phyloP scores from a whole-genome alignment of 2,888 invertebrate genomes.

The Odontocolon sp. region DNA sequence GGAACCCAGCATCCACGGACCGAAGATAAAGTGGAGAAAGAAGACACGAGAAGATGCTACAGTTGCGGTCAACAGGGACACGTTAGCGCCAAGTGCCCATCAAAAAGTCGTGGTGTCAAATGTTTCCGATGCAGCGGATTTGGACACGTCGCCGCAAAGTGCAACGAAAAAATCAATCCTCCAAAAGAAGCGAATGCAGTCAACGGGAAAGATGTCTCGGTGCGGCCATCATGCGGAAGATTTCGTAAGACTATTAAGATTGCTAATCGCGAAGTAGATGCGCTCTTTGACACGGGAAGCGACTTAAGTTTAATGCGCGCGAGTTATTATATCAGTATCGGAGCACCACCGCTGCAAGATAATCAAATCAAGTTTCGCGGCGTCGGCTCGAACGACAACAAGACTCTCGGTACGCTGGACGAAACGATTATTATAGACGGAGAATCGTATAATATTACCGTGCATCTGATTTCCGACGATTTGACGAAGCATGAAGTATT shows the following conservation, averaged over 20 bases:
- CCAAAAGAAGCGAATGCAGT: background rate
- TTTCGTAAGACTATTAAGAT: slow-evolving; percentile 17
- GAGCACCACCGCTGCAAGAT: slow-evolving; percentile 34
- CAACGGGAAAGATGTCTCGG: too few relatives aligned
- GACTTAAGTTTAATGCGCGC: slow-evolving; percentile 41
- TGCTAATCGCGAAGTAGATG: slow-evolving; percentile 17
- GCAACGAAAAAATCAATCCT: slow-evolving; percentile 17
- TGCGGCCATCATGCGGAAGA: slow-evolving; percentile 2
- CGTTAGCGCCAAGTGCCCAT: slow-evolving; percentile 34
- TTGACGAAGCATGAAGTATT: slow-evolving; percentile 12
- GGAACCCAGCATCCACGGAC: background rate
- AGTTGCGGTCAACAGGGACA: slow-evolving; percentile 26
- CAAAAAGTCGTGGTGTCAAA: slow-evolving; percentile 31
- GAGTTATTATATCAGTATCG: slow-evolving; percentile 35
- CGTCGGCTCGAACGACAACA: slow-evolving; percentile 31
- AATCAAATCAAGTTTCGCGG: slow-evolving; percentile 33
- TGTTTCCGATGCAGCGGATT: slow-evolving; percentile 41
- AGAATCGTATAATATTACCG: background rate
- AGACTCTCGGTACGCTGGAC: slow-evolving; percentile 15
- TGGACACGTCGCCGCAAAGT: slow-evolving; percentile 48
- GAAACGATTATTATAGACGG: slow-evolving; percentile 17
- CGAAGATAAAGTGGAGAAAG: background rate
- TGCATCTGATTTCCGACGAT: slow-evolving; percentile 1
- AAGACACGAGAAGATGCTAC: slow-evolving; percentile 15
- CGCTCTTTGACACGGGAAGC: slow-evolving; percentile 51